Evolutionary conservation across 2,888 invertebrate species (phyloP), one percentile per base, ranked within the genome.

Genomic region (Deilephila elpenor): DNA sequence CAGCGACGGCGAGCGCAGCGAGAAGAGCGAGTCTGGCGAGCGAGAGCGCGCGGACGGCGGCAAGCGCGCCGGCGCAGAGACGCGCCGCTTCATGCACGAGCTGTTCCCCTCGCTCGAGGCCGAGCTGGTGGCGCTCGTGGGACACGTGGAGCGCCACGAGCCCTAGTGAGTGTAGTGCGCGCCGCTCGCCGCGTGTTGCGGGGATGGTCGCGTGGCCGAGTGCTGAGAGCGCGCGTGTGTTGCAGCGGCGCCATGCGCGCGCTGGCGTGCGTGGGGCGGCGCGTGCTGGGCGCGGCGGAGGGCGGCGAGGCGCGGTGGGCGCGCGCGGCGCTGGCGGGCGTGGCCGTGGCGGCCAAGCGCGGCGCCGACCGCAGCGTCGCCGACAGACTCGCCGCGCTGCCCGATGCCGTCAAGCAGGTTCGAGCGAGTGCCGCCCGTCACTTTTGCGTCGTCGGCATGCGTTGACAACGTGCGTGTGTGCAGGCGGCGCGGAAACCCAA

Each of bases 81-180:
- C 98, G 73, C 95, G 97, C 8, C 96, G 96, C 78, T 97, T 98
- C 95, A 98, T 99, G 98, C 96, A 96, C 73, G 98, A 97, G 79
- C 96, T 99, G 86, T 99, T 99, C 95, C 97, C 97, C 3, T 96
- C 97, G 77, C 95, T 99, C 44, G 99, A 99, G 94, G 95, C 96
- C 0, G 98, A 99, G 89, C 93, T 99, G 75, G 96, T 97, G 74
- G 96, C 96, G 84, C 98, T 99, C 83, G 97, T 99, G 76, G 95
- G 96, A 64, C 97, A 97, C 87, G 97, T 98, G 80, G 99, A 98
- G 91, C 97, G 97, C 83, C 96, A 97, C 83, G 98, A 99, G 90
- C 97, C 97, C 82, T 98, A 98, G 91, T 98, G 98, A 88, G 98
- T 98, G 72, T 97, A 99, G 96, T 98, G 98, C 82, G 97, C 99